Evolutionary conservation across 2,888 invertebrate genomes (phyloP).

Genomic region (Stenoptilia bipunctidactyla): DNA sequence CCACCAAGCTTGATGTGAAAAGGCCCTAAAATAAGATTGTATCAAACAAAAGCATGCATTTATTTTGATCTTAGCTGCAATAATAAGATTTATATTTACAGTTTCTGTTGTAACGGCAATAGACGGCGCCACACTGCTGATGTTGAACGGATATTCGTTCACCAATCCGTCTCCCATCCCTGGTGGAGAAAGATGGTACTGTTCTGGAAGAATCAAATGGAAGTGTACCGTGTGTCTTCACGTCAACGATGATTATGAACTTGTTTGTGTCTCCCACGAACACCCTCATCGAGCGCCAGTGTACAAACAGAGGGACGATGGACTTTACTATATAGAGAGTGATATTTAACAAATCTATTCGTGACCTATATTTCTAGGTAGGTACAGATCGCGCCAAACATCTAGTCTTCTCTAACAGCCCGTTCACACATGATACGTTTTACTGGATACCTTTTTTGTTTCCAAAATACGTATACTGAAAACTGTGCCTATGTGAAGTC

Average conservation of each 20-base stretch:
- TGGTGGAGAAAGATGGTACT: slow-evolving; percentile 58
- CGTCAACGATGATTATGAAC: slow-evolving; percentile 59
- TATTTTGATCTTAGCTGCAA: too few relatives aligned
- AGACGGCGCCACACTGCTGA: slow-evolving; percentile 52
- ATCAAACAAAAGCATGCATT: too few relatives aligned
- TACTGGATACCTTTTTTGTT: too few relatives aligned
- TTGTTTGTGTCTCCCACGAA: slow-evolving; percentile 48
- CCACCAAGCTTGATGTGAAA: too few relatives aligned
- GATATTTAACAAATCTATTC: too few relatives aligned
- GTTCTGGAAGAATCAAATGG: slow-evolving; percentile 46
- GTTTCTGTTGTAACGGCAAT: slow-evolving; percentile 57
- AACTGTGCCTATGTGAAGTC: too few relatives aligned
- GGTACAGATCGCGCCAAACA: too few relatives aligned
- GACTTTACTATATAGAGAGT: slow-evolving; percentile 26
- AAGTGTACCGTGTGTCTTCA: slow-evolving; percentile 51
- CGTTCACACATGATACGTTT: too few relatives aligned
- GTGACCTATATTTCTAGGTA: too few relatives aligned
- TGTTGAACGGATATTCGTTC: slow-evolving; percentile 56
- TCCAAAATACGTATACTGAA: too few relatives aligned
- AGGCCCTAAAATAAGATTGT: too few relatives aligned
- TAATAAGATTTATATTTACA: slow-evolving; percentile 25
- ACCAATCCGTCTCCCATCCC: slow-evolving; percentile 52
- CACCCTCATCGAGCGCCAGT: slow-evolving; percentile 48
- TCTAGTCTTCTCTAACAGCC: too few relatives aligned
- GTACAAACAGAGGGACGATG: slow-evolving; percentile 42